phyloP scores from a whole-genome alignment of 1,140 invertebrate genomes.

The Leucophenga varia region DNA sequence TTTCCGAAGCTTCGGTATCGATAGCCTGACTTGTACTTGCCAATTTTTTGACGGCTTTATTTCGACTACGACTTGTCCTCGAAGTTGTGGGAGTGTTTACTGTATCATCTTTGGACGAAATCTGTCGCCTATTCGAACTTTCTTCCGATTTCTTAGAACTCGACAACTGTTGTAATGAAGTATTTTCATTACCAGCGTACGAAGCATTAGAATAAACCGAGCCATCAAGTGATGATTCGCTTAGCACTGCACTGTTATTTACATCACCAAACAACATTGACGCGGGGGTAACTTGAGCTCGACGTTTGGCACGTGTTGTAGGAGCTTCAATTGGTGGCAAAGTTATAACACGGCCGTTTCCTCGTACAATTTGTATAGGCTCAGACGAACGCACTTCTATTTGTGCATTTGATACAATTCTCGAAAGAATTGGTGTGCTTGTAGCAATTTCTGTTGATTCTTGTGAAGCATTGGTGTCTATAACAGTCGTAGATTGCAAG shows the following conservation, averaged over 20 bases:
- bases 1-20: constrained; percentile 66
- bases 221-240: constrained; percentile 8
- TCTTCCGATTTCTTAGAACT: constrained; percentile 8
- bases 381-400: too few relatives aligned
- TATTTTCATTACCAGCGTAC: constrained; percentile 16
- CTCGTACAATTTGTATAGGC: constrained; percentile 68
- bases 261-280: constrained; percentile 7
- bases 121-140: constrained; percentile 16
- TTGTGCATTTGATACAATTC: too few relatives aligned
- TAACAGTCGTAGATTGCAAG: too few relatives aligned
- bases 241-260: constrained; percentile 18
- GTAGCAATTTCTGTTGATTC: too few relatives aligned
- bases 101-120: neutral
- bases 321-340: constrained; percentile 77
- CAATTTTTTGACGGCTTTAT: constrained; percentile 19
- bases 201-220: constrained; percentile 13
- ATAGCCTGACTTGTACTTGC: constrained; percentile 13
- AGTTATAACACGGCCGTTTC: constrained; percentile 71
- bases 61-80: too few relatives aligned
- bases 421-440: too few relatives aligned
- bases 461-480: too few relatives aligned
- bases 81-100: neutral
- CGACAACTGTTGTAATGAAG: neutral
- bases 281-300: constrained; percentile 33
- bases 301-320: constrained; percentile 62